Conservation (phyloP, 2,113 vertebrate species). For the Clinocottus analis region DNA sequence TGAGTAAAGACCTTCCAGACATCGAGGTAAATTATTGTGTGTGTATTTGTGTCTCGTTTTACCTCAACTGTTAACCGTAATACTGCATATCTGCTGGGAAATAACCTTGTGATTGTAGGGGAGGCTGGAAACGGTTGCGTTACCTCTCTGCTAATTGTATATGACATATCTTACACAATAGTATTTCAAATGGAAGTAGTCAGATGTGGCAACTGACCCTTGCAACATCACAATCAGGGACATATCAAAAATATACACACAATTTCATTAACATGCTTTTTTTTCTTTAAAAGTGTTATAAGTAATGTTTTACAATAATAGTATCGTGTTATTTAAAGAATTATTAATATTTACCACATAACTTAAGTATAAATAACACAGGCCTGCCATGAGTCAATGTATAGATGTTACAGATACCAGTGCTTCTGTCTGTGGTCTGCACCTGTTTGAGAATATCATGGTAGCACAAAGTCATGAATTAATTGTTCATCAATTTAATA, state of each 20-base stretch:
- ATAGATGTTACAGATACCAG: too few relatives aligned
- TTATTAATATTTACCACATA: too few relatives aligned
- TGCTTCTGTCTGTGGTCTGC: not conserved
- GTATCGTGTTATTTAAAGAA: too few relatives aligned
- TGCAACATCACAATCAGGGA: too few relatives aligned
- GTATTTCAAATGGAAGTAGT: too few relatives aligned
- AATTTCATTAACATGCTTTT: too few relatives aligned
- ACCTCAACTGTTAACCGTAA: not conserved
- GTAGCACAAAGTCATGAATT: not conserved
- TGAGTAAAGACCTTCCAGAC: conserved; percentile 79
- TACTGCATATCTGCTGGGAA: not conserved
- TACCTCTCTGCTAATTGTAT: not conserved
- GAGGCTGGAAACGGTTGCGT: not conserved
- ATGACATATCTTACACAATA: not conserved
- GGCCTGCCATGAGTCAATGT: too few relatives aligned
- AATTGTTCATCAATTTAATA: not conserved
- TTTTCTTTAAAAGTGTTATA: too few relatives aligned
- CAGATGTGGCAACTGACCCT: too few relatives aligned
- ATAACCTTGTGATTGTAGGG: not conserved
- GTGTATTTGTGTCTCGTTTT: not conserved
- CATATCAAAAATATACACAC: too few relatives aligned
- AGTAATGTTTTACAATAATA: too few relatives aligned
- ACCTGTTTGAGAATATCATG: not conserved
- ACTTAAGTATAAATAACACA: too few relatives aligned
- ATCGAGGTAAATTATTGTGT: conserved; percentile 74